Percentiles rank a stretch among this genome's conserved stretches.
These are phyloP conservation scores for Chaenodraco wilsoni DNA, from an alignment of 2,797 vertebrate species.

Conservation along the genomic window DNA sequence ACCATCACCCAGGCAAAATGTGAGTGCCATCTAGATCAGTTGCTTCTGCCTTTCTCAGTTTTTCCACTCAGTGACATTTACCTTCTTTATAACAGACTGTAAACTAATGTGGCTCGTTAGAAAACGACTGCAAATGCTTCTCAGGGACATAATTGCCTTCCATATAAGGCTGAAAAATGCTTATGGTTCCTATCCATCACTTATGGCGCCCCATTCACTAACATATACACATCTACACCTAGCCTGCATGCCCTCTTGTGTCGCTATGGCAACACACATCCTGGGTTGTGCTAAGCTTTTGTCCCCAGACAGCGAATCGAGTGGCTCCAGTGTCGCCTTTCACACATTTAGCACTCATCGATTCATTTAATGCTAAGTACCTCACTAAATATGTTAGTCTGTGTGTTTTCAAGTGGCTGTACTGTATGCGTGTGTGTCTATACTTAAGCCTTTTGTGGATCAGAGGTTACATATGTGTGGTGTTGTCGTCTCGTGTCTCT, in stretches of 20 bases:
- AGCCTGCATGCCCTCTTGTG: constrained; percentile 23
- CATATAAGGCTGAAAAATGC: constrained; percentile 46
- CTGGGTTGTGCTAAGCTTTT: constrained; percentile 68
- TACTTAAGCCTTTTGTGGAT: constrained; percentile 28
- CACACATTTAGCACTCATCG: constrained; percentile 52
- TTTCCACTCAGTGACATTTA: constrained; percentile 31
- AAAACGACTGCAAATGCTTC: constrained; percentile 39
- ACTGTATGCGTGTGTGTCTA: background rate
- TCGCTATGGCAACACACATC: constrained; percentile 34
- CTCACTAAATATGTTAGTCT: background rate
- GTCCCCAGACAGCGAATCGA: constrained; percentile 59
- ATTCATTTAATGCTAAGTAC: constrained; percentile 32
- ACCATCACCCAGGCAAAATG: constrained; percentile 94
- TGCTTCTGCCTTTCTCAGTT: constrained; percentile 13
- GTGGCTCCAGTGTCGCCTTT: constrained; percentile 62
- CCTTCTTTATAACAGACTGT: constrained; percentile 22
- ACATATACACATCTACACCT: constrained; percentile 20
- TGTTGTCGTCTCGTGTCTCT: constrained; percentile 53
- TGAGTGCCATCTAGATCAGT: constrained; percentile 82
- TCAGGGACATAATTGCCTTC: constrained; percentile 28
- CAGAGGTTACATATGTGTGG: constrained; percentile 54
- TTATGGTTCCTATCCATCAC: constrained; percentile 60
- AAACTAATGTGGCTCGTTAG: constrained; percentile 29
- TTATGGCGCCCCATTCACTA: constrained; percentile 15
- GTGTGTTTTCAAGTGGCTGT: constrained; percentile 4